Evolutionary conservation across 2,113 vertebrate species (phyloP).

Genomic region (Andinoacara biseriatus): DNA sequence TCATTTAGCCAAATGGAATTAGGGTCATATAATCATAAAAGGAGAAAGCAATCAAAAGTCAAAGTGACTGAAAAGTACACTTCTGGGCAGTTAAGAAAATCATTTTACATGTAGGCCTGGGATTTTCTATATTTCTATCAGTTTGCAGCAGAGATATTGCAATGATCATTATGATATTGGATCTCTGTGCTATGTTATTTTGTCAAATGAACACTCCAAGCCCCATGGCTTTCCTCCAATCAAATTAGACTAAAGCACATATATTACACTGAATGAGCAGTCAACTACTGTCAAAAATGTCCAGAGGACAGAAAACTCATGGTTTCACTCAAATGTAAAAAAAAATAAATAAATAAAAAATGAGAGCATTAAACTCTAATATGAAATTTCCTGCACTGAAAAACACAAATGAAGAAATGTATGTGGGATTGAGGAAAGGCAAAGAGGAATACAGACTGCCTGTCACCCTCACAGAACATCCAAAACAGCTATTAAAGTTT

Average conservation of each 20-base stretch:
- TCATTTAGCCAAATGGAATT: constrained; percentile 47
- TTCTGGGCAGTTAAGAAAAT: constrained; percentile 8
- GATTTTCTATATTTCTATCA: background rate
- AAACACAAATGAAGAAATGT: background rate
- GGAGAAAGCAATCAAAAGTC: constrained; percentile 38
- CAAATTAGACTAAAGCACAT: constrained; percentile 30
- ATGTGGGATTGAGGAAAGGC: constrained; percentile 17
- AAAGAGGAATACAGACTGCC: constrained; percentile 12
- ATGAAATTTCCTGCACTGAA: constrained; percentile 16
- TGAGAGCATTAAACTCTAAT: constrained; percentile 35
- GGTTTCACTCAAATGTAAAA: background rate
- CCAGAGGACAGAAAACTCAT: constrained; percentile 9
- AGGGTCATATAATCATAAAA: constrained; percentile 31
- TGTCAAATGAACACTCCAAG: constrained; percentile 38
- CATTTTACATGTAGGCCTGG: constrained; percentile 34
- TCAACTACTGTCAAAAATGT: constrained; percentile 16
- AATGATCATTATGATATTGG: constrained; percentile 29
- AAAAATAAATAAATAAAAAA: background rate
- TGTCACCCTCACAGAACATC: constrained; percentile 25
- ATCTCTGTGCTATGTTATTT: constrained; percentile 45
- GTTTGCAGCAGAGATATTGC: constrained; percentile 27
- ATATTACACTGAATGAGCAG: constrained; percentile 15
- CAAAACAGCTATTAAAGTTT: constrained; percentile 29
- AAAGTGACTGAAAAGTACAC: constrained; percentile 41
- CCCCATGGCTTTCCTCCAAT: constrained; percentile 11